Evolutionary conservation across 2,888 invertebrate species (phyloP).

Genomic region (Therioaphis trifolii): DNA sequence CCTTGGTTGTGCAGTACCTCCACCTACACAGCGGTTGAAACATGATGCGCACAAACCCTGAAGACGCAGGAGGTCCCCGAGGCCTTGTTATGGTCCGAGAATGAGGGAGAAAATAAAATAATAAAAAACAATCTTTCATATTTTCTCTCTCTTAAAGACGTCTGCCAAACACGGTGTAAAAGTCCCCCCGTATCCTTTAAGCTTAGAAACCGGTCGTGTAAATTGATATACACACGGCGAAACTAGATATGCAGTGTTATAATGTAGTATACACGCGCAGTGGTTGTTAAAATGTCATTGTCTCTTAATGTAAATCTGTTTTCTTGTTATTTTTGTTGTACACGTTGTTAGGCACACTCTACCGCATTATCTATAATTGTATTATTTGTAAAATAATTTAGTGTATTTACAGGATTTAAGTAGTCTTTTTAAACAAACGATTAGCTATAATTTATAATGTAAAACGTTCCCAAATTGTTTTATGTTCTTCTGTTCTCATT

Average conservation of each 20-base stretch:
- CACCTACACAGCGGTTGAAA: slow-evolving; percentile 27
- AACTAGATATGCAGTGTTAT: slow-evolving; percentile 48
- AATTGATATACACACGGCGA: slow-evolving; percentile 49
- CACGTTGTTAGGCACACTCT: not conserved
- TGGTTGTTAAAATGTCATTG: slow-evolving; percentile 35
- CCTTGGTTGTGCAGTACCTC: not conserved
- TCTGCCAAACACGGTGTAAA: slow-evolving; percentile 37
- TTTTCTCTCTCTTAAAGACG: slow-evolving; percentile 49
- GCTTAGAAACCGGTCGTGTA: slow-evolving; percentile 56
- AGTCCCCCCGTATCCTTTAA: slow-evolving; percentile 22
- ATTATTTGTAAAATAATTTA: not conserved
- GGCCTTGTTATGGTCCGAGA: slow-evolving; percentile 59
- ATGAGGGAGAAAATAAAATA: slow-evolving; percentile 44
- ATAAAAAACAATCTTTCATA: slow-evolving; percentile 40
- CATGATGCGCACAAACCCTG: slow-evolving; percentile 44
- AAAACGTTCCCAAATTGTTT: no score
- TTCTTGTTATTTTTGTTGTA: not conserved
- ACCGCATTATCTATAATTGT: not conserved
- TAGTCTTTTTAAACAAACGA: no score
- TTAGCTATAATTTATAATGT: no score
- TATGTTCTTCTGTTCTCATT: no score
- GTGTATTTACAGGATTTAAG: no score
- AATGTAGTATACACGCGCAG: slow-evolving; percentile 10
- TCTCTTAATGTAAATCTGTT: slow-evolving; percentile 6
- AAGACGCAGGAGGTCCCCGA: slow-evolving; percentile 58